Conservation (phyloP, 2,113 vertebrate genomes). For the Charadrius vociferus region DNA sequence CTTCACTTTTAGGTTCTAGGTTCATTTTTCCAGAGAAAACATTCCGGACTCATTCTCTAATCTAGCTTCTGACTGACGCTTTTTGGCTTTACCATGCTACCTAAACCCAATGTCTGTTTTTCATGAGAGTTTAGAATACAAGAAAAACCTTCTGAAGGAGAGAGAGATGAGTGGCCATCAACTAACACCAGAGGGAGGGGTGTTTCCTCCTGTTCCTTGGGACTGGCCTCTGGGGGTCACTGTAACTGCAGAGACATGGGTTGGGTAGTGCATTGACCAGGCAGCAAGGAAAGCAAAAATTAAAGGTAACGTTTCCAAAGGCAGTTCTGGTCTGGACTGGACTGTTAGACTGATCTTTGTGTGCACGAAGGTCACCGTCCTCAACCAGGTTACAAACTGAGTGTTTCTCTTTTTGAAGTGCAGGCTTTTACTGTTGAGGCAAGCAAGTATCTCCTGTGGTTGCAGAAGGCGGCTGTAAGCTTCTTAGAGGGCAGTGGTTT, state of each 20-base stretch:
- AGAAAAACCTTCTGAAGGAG: not conserved
- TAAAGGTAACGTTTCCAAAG: not conserved
- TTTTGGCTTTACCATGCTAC: not conserved
- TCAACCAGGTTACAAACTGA: not conserved
- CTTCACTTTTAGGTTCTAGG: not conserved
- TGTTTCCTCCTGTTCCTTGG: not conserved
- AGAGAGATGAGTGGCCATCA: not conserved
- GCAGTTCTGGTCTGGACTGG: not conserved
- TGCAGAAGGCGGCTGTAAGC: conserved; percentile 12
- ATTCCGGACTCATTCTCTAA: not conserved
- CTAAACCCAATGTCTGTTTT: not conserved
- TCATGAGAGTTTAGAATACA: not conserved
- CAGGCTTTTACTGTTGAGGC: not conserved
- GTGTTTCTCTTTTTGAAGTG: not conserved
- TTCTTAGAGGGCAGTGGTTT: conserved; percentile 43
- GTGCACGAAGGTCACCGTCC: not conserved
- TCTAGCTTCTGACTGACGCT: not conserved
- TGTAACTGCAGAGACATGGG: not conserved
- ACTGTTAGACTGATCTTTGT: not conserved
- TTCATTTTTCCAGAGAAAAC: not conserved
- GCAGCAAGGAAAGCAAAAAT: not conserved
- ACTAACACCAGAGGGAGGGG: not conserved
- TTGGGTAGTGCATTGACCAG: not conserved
- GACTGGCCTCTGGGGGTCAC: not conserved
- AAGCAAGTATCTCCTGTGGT: not conserved